Conservation (phyloP, 1,140 invertebrate genomes). For the Sweltsa coloradensis region DNA sequence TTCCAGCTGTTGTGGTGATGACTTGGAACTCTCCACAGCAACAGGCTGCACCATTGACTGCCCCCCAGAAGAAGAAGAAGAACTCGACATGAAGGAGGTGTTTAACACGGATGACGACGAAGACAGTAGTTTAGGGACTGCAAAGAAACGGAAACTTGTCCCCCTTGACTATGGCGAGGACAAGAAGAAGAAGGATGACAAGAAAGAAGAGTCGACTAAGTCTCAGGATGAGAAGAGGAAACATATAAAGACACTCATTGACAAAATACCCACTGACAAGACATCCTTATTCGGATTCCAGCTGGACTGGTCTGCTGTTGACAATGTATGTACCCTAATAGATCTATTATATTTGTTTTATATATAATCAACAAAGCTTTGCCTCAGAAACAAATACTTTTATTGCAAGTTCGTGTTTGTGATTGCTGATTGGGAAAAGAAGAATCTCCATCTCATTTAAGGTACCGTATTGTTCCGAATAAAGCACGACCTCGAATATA, state of each 20-base stretch:
- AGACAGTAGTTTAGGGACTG: conserved; percentile 31
- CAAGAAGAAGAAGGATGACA: conserved; percentile 43
- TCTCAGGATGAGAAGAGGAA: conserved; percentile 89
- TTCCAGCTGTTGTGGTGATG: conserved; percentile 2
- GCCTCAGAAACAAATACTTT: conserved; percentile 8
- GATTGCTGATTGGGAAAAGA: too few species aligned
- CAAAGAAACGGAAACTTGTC: conserved; percentile 72
- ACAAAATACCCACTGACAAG: conserved; percentile 96
- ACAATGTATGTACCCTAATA: conserved; percentile 43
- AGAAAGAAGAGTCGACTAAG: conserved; percentile 51
- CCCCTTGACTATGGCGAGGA: conserved; percentile 62
- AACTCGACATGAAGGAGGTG: conserved; percentile 76
- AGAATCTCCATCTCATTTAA: too few species aligned
- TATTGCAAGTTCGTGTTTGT: too few species aligned
- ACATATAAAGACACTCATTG: conserved; percentile 93
- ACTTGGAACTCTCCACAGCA: conserved; percentile 14
- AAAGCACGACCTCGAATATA: too few species aligned
- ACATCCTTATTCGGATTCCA: conserved; percentile 88
- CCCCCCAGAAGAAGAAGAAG: conserved; percentile 51
- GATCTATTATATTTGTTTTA: neutral
- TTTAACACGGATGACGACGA: conserved; percentile 84
- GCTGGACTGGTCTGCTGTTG: conserved; percentile 82
- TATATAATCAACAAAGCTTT: too few species aligned
- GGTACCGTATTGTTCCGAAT: too few species aligned
- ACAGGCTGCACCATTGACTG: conserved; percentile 5